Base-by-base conservation (phyloP, 2,888 invertebrate species). In the Acanthococcus lagerstroemiae region DNA sequence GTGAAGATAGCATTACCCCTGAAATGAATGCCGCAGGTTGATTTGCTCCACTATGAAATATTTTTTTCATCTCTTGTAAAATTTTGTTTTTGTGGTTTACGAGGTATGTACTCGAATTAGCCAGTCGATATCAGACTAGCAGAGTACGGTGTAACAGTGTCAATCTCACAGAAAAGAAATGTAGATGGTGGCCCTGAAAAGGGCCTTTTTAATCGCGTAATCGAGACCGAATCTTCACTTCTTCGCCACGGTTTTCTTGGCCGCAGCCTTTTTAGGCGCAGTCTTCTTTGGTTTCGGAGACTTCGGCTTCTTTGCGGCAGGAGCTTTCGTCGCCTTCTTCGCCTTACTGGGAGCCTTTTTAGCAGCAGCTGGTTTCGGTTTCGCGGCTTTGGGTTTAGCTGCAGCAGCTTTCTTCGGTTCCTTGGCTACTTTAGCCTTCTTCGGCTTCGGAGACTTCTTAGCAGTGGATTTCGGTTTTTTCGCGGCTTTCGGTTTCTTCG, bases 381-480 rank as follows among this genome's bases (percentile, higher is more conserved):
- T 65, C 26, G 12, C 46, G 17, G 46, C 44, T n/a, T 55, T 55
- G n/a, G 55, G 46, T 27, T 22, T 24, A 1, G 55, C 19, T 25
- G 4, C 27, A 19, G 21, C 26, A 26, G 55, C n/a, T 22, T 54
- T 65, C n/a, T 54, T 55, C 17, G 25, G 25, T 21, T 57, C 52
- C 2, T 69, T 65, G 4, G 66, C 68, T 7, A 69, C 48, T 0
- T 74, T 72, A 15, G 77, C 75, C 9, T 25, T 27, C n/a, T 57
- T 21, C 7, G 24, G 26, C 24, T 61, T 61, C 6, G 61, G 61
- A 19, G 50, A 27, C 4, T 45, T 46, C 46, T 45, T 46, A 5
- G 44, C 46, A 3, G 52, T 52, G 17, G 50, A 19, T 4, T 22
- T 44, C n/a, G 50, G 17, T 17, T n/a, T 21, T 48, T 45, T 45